phyloP scores from a whole-genome alignment of 2,797 vertebrate genomes.

The Parauchenoglanis ngamensis region DNA sequence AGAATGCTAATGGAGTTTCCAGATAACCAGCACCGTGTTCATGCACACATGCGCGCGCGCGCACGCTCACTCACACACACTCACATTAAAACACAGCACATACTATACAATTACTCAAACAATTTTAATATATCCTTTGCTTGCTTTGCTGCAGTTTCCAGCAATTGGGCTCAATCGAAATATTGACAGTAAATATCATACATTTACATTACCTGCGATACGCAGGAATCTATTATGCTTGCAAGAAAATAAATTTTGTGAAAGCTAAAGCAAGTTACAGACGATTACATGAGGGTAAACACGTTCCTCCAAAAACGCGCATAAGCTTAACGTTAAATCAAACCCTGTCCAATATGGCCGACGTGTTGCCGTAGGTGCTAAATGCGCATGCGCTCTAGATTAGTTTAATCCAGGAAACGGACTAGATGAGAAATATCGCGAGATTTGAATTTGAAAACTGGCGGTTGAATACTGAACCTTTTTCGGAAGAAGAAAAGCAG shows the following conservation, averaged over 20 bases:
- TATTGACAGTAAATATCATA: background rate
- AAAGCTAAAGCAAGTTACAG: background rate
- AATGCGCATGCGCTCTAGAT: background rate
- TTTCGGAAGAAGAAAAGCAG: background rate
- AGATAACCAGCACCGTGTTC: background rate
- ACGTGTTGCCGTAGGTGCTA: background rate
- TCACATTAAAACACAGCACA: background rate
- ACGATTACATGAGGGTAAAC: background rate
- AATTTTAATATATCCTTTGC: no score
- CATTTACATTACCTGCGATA: background rate
- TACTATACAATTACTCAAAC: background rate
- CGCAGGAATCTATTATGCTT: background rate
- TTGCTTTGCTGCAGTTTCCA: background rate
- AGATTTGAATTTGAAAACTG: conserved; percentile 31
- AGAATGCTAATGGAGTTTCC: background rate
- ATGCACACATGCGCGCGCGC: background rate
- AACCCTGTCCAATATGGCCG: conserved; percentile 8
- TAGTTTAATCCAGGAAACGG: background rate
- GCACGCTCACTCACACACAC: background rate
- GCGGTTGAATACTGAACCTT: background rate
- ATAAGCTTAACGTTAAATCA: background rate
- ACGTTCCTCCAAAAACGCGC: background rate
- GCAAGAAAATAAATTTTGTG: background rate
- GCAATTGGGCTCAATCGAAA: background rate
- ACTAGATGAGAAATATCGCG: background rate